Percentiles rank a stretch among this genome's conserved stretches.
These are phyloP conservation scores for Harpagifer antarcticus DNA, from an alignment of 2,797 vertebrate genomes.

Conservation along the genomic window DNA sequence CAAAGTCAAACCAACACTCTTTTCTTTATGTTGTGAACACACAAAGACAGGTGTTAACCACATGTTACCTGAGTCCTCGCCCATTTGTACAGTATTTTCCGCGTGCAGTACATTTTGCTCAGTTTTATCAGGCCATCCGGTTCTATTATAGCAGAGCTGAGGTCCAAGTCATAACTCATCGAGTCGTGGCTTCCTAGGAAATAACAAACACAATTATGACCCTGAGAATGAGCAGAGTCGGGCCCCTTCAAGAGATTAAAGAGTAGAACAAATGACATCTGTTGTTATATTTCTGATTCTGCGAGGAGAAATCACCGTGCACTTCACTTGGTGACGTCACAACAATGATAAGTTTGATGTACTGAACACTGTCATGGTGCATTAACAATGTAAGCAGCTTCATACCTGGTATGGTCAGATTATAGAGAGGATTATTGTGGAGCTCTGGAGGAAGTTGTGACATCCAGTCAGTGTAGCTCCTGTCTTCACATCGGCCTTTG, in stretches of 20 bases:
- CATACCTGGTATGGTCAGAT: conserved; percentile 72
- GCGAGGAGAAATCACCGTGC: too few species aligned
- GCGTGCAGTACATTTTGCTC: conserved; percentile 46
- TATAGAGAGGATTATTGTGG: conserved; percentile 46
- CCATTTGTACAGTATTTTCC: conserved; percentile 54
- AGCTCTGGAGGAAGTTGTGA: conserved; percentile 53
- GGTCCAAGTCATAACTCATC: conserved; percentile 72
- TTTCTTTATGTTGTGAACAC: accelerated
- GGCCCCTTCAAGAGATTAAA: too few species aligned
- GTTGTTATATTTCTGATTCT: too few species aligned
- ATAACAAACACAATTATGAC: background rate
- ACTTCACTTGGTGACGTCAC: too few species aligned
- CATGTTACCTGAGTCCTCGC: conserved; percentile 61
- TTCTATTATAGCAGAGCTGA: conserved; percentile 61
- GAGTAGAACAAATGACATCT: too few species aligned
- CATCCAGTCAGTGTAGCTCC: conserved; percentile 67
- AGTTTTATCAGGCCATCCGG: conserved; percentile 47
- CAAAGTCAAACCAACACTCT: background rate
- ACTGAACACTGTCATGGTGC: background rate
- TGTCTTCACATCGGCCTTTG: background rate
- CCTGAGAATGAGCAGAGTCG: too few species aligned
- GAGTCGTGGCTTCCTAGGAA: conserved; percentile 74
- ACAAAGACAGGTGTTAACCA: background rate
- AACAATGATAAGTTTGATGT: too few species aligned
- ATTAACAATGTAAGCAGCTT: background rate